A percentile compares a stretch with the other conserved stretches of the same genome.
Conservation (phyloP, 2,888 invertebrate genomes). For the Mesorhabditis sp. region DNA sequence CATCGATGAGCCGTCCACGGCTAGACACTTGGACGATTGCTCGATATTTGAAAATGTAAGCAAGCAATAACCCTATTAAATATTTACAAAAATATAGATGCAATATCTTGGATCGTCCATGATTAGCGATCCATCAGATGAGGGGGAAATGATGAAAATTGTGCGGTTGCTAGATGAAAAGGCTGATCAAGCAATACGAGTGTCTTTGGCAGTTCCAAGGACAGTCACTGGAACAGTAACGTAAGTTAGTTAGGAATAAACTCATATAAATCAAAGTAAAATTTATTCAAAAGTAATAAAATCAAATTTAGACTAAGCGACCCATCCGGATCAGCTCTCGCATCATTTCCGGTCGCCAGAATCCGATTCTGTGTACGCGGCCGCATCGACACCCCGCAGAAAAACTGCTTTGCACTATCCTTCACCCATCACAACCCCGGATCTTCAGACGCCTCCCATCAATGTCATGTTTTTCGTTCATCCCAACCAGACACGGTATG, state of each 20-base stretch:
- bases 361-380: slow-evolving; percentile 82
- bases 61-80: background rate
- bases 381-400: slow-evolving; percentile 73
- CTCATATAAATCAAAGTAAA: slow-evolving; percentile 12
- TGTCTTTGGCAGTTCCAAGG: slow-evolving; percentile 85
- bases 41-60: slow-evolving; percentile 4
- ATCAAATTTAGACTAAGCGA: slow-evolving; percentile 67
- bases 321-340: slow-evolving; percentile 77
- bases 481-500: slow-evolving; percentile 42
- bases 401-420: slow-evolving; percentile 93
- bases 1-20: background rate
- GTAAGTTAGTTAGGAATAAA: slow-evolving; percentile 67
- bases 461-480: slow-evolving; percentile 91
- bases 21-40: background rate
- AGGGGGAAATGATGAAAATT: slow-evolving; percentile 48
- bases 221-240: slow-evolving; percentile 87
- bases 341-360: slow-evolving; percentile 70
- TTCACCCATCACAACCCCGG: slow-evolving; percentile 67
- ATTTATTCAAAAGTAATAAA: background rate
- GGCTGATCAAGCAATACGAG: slow-evolving; percentile 68
- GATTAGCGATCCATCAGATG: slow-evolving; percentile 45
- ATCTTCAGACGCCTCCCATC: slow-evolving; percentile 67
- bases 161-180: slow-evolving; percentile 70
- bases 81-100: slow-evolving; percentile 23
- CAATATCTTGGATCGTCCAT: slow-evolving; percentile 53